Evolutionary conservation across 2,797 vertebrate species (phyloP).

Genomic region (Thaleichthys pacificus): DNA sequence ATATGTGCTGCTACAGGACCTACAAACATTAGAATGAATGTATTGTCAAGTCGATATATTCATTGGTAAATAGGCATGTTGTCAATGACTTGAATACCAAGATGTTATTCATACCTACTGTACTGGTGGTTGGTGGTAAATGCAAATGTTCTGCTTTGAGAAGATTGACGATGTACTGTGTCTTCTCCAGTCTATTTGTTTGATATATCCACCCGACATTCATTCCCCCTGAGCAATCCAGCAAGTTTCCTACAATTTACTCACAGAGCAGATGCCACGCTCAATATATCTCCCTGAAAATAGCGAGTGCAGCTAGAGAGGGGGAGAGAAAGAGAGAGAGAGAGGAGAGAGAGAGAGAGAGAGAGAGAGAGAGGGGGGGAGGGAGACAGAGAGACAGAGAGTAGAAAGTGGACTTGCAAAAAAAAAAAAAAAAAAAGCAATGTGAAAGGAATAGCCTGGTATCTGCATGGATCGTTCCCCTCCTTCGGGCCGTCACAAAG

Average conservation of each 20-base stretch:
- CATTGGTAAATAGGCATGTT: conserved; percentile 11
- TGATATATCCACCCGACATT: conserved; percentile 60
- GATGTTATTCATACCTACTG: conserved; percentile 22
- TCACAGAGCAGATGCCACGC: conserved; percentile 48
- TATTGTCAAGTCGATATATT: conserved; percentile 27
- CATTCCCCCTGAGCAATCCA: conserved; percentile 55
- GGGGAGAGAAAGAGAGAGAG: background rate
- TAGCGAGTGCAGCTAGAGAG: conserved; percentile 10
- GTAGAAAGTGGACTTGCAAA: conserved; percentile 18
- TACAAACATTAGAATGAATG: conserved; percentile 27
- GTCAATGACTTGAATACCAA: conserved; percentile 24
- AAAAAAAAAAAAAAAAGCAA: too few relatives aligned
- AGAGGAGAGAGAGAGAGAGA: background rate
- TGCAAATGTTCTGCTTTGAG: conserved; percentile 48
- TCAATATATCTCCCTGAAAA: conserved; percentile 46
- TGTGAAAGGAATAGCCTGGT: background rate
- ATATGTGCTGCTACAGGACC: background rate
- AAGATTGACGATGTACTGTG: conserved; percentile 34
- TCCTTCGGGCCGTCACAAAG: background rate
- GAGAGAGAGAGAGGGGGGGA: conserved; percentile 9
- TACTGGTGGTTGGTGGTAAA: conserved; percentile 14
- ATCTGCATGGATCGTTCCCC: background rate
- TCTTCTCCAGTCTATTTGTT: conserved; percentile 57
- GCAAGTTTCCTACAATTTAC: conserved; percentile 53
- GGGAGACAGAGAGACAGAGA: conserved; percentile 28